phyloP scores from a whole-genome alignment of 2,113 vertebrate species.

The Eulemur macaco region DNA sequence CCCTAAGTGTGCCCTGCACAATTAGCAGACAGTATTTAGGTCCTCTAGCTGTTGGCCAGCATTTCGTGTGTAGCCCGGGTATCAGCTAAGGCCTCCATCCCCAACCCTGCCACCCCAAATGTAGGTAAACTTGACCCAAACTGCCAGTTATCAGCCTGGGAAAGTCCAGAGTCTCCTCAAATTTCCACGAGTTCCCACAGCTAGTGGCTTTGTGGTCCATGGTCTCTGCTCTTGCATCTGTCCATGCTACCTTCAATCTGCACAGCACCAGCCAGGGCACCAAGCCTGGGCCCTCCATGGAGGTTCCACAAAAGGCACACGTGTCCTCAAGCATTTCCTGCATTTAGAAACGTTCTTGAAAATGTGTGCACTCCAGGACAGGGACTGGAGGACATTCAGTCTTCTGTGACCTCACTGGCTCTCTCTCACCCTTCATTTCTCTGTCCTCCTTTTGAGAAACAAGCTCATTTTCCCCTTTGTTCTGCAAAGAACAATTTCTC shows the following conservation, averaged over 20 bases:
- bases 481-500: background rate
- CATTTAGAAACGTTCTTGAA: background rate
- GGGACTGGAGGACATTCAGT: background rate
- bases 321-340: background rate
- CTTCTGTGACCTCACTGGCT: background rate
- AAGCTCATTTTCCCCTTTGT: background rate
- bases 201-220: background rate
- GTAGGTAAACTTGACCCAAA: background rate
- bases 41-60: background rate
- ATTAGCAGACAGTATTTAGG: rapidly evolving
- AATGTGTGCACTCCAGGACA: background rate
- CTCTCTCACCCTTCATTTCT: background rate
- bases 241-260: background rate
- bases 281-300: background rate
- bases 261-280: background rate
- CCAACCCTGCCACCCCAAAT: too few relatives aligned
- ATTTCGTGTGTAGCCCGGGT: background rate
- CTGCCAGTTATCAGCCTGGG: background rate
- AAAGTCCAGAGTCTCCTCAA: background rate
- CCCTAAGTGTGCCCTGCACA: background rate
- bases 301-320: background rate
- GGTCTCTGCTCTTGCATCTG: background rate
- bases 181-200: background rate
- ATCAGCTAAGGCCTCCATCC: background rate
- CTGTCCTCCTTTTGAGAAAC: background rate